Evolutionary conservation across 2,888 invertebrate species (phyloP).

Genomic region (Rhingia rostrata): DNA sequence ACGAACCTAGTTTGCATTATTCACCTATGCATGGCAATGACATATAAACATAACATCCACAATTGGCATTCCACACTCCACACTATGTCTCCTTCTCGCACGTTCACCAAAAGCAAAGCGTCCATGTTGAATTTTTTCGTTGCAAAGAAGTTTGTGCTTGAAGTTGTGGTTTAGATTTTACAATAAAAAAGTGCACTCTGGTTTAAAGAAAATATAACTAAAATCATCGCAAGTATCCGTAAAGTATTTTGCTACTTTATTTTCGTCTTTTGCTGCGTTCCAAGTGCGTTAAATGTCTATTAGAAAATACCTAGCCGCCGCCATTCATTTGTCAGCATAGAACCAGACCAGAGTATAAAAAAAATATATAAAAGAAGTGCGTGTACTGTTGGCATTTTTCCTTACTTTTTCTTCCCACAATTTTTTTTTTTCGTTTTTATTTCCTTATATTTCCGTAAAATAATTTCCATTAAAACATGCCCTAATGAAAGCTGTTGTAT

Average conservation of each 20-base stretch:
- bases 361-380: slow-evolving; percentile 59
- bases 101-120: slow-evolving; percentile 35
- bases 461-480: slow-evolving; percentile 36
- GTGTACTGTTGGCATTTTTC: slow-evolving; percentile 71
- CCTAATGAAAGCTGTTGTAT: slow-evolving; percentile 71
- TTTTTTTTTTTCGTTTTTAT: slow-evolving; percentile 61
- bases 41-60: slow-evolving; percentile 1
- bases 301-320: slow-evolving; percentile 48
- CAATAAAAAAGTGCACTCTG: slow-evolving; percentile 41
- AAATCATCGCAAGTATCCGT: slow-evolving; percentile 53
- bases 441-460: slow-evolving; percentile 54
- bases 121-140: slow-evolving; percentile 70
- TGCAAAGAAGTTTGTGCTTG: slow-evolving; percentile 19
- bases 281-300: slow-evolving; percentile 57
- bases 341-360: slow-evolving; percentile 61
- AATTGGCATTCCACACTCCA: neutral
- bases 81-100: slow-evolving; percentile 18
- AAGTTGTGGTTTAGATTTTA: slow-evolving; percentile 33
- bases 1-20: too few species aligned
- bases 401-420: slow-evolving; percentile 52
- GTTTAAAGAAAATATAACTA: slow-evolving; percentile 20
- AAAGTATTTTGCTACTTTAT: slow-evolving; percentile 37
- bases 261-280: slow-evolving; percentile 30
- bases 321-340: slow-evolving; percentile 59
- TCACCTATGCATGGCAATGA: slow-evolving; percentile 19